Base-by-base conservation (phyloP, 2,888 invertebrate species). In the Leptinotarsa rubiginosa region DNA sequence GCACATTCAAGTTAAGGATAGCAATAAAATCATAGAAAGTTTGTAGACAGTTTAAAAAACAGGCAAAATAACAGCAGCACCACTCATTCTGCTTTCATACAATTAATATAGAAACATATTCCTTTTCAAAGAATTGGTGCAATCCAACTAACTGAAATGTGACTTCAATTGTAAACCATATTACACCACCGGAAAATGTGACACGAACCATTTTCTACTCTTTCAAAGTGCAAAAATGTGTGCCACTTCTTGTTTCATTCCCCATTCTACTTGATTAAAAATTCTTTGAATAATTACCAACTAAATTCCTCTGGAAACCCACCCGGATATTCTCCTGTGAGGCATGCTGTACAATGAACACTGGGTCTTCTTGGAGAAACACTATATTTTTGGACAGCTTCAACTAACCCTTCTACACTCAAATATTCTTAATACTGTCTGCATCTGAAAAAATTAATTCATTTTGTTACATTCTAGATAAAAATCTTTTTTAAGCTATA, bases 291-390 rank as follows among this genome's bases (percentile, higher is more conserved):
- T 65, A 41, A 22, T 52, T 84, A 91, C 90, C 90, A 90, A 81
- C 91, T 90, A 50, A 91, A 87, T 81, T 91, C 91, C 54, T 91
- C 90, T 0, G 92, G 92, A 67, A 93, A 83, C 0, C 92, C 94
- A 12, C 93, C 96, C 0, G 97, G 98, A 89, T 98, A 98, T 77
- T 96, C 93, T 5, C 98, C 98, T 4, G 97, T 97, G 62, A 99
- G 91, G 86, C 98, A 99, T 47, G 98, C 98, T 1, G 96, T 96
- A 87, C 98, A 99, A 86, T 99, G 97, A 0, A 98, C 98, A 73
- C 93, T 90, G 41, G 91, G 91, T 66, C 91, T 91, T 10, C 93
- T 91, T 65, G 74, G 67, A 52, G 89, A 88, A 50, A 92, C 90
- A 80, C 96, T 94, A 82, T 95, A 93, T 86, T 93, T 92, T 84